A percentile compares a stretch with the other conserved stretches of the same genome.
Evolutionary conservation across 2,888 invertebrate genomes (phyloP).

Genomic region (Vesta saturnalis): DNA sequence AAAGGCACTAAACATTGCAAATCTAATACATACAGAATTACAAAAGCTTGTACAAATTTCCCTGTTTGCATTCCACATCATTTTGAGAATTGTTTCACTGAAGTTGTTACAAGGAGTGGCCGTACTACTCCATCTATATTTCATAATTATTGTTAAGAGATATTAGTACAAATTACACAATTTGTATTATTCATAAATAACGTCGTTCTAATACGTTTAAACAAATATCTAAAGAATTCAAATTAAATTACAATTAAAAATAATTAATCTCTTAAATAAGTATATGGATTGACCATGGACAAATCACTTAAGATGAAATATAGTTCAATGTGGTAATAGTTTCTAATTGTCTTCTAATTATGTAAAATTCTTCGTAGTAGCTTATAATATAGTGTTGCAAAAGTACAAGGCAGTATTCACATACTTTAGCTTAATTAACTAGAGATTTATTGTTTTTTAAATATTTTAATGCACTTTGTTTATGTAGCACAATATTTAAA

Average conservation of each 20-base stretch:
- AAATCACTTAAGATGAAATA: slow-evolving; percentile 8
- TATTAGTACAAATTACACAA: not conserved
- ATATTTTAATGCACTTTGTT: no score
- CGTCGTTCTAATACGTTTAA: not conserved
- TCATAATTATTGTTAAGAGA: not conserved
- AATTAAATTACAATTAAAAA: slow-evolving; percentile 4
- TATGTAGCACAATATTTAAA: no score
- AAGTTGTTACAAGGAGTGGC: not conserved
- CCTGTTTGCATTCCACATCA: not conserved
- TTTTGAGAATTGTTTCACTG: not conserved
- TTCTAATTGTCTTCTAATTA: not conserved
- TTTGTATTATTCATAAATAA: not conserved
- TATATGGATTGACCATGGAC: not conserved
- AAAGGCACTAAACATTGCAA: not conserved
- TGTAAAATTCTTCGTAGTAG: not conserved
- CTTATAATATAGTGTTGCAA: slow-evolving; percentile 1
- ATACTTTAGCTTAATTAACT: not conserved
- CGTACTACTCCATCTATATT: not conserved
- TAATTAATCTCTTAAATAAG: not conserved
- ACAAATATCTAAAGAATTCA: slow-evolving; percentile 3
- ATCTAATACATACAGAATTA: not conserved
- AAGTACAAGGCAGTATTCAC: not conserved
- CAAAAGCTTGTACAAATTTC: slow-evolving; percentile 19
- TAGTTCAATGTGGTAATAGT: not conserved
- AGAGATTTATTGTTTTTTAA: not conserved